These are phyloP conservation scores for Pseudoips prasinana DNA, from an alignment of 2,888 invertebrate species.

Conservation along the genomic window DNA sequence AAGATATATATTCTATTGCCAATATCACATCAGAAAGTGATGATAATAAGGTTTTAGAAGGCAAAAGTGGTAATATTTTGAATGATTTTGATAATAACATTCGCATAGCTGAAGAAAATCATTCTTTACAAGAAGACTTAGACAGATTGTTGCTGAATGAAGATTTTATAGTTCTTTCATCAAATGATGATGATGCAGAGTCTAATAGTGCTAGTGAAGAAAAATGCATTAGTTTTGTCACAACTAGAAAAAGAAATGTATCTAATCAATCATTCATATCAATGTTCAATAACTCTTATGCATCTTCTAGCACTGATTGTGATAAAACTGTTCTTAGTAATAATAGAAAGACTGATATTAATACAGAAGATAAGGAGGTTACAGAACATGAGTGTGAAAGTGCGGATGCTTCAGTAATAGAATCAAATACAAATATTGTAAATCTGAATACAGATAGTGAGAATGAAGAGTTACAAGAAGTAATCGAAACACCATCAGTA, in stretches of 20 bases:
- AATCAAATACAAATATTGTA: conserved; percentile 7
- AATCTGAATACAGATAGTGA: too few species aligned
- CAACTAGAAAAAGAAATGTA: conserved; percentile 61
- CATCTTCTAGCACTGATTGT: conserved; percentile 47
- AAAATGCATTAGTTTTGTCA: conserved; percentile 61
- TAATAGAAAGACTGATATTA: conserved; percentile 12
- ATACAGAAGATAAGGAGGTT: background rate
- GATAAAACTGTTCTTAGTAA: conserved; percentile 52
- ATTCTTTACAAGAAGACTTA: conserved; percentile 20
- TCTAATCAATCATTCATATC: conserved; percentile 51
- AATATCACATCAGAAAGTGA: too few species aligned
- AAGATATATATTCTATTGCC: too few species aligned
- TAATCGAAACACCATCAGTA: background rate
- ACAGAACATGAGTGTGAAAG: conserved; percentile 1
- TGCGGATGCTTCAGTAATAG: conserved; percentile 8
- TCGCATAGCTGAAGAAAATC: conserved; percentile 20
- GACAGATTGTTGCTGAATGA: conserved; percentile 4
- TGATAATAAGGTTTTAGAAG: conserved; percentile 27
- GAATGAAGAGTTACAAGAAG: background rate
- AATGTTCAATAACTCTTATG: conserved; percentile 46
- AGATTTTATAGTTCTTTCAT: conserved; percentile 22
- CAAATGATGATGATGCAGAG: conserved; percentile 25
- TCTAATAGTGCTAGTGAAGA: conserved; percentile 37
- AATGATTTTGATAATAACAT: conserved; percentile 15
- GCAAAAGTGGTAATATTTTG: conserved; percentile 16